Percentiles rank a stretch among this genome's conserved stretches.
Conservation (phyloP, 2,797 vertebrate genomes). For the Melanotaenia nigrans region DNA sequence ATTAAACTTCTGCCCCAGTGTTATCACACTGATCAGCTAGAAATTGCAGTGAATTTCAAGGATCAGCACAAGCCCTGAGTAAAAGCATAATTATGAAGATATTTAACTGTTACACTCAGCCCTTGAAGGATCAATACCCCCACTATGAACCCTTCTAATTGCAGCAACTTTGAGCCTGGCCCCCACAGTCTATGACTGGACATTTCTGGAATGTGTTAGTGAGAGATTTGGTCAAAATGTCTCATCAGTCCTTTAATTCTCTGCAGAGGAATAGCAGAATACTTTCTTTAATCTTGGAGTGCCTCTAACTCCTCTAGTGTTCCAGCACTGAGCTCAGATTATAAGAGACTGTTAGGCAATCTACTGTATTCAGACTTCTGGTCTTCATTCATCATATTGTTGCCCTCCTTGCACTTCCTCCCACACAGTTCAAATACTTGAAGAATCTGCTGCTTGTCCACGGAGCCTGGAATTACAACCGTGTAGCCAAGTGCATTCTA, state of each 20-base stretch:
- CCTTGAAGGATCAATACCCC: slow-evolving; percentile 45
- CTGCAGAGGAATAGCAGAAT: slow-evolving; percentile 47
- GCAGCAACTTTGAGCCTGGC: slow-evolving; percentile 48
- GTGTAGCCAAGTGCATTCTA: slow-evolving; percentile 94
- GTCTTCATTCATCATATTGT: slow-evolving; percentile 53
- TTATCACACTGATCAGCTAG: slow-evolving; percentile 57
- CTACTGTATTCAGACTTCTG: slow-evolving; percentile 37
- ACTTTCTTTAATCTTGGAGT: slow-evolving; percentile 66
- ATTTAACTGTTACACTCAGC: slow-evolving; percentile 59
- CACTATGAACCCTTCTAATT: slow-evolving; percentile 46
- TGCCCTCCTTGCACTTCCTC: slow-evolving; percentile 57
- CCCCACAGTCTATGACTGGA: slow-evolving; percentile 34
- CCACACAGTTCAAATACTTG: slow-evolving; percentile 83
- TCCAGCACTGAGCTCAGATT: slow-evolving; percentile 50
- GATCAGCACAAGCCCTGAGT: slow-evolving; percentile 52
- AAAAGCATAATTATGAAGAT: slow-evolving; percentile 55
- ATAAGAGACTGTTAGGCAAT: slow-evolving; percentile 38
- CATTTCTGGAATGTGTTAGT: slow-evolving; percentile 68
- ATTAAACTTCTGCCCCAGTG: slow-evolving; percentile 24
- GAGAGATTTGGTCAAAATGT: slow-evolving; percentile 48
- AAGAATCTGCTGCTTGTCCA: slow-evolving; percentile 94
- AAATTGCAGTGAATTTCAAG: slow-evolving; percentile 53
- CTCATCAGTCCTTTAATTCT: slow-evolving; percentile 52
- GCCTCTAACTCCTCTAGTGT: slow-evolving; percentile 48
- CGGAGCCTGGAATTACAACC: slow-evolving; percentile 95